phyloP scores from a whole-genome alignment of 2,888 invertebrate genomes.

The Myathropa florea region DNA sequence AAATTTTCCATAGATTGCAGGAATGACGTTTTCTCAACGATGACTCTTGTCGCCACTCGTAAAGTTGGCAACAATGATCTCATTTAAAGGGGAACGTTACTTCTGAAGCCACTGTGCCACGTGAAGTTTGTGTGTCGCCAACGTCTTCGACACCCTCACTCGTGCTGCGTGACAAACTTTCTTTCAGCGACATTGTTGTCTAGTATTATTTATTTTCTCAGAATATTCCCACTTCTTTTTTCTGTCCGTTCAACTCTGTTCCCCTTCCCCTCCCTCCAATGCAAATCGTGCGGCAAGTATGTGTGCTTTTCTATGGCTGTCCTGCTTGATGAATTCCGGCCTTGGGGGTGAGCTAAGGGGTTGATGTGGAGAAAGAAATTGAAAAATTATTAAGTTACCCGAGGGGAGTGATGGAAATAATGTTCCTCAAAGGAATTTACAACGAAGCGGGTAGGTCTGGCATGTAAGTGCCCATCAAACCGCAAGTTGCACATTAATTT shows the following conservation, averaged over 20 bases:
- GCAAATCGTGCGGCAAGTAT: neutral
- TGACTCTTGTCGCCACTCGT: neutral
- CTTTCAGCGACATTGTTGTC: neutral
- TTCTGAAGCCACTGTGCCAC: neutral
- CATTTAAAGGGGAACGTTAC: neutral
- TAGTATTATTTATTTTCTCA: neutral
- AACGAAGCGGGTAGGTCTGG: neutral
- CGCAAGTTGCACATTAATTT: conserved; percentile 36
- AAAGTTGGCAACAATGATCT: neutral
- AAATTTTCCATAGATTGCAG: neutral
- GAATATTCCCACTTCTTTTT: neutral
- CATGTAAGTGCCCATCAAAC: conserved; percentile 41
- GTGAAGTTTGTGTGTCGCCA: neutral
- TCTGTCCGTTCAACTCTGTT: neutral
- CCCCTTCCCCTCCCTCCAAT: neutral
- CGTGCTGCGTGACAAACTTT: neutral
- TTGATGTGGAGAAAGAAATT: conserved; percentile 28
- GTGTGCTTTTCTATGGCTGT: conserved; percentile 48
- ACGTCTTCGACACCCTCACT: neutral
- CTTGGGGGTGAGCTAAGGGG: conserved; percentile 11
- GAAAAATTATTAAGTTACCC: conserved; percentile 62
- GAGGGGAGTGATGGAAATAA: neutral
- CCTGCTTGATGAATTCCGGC: conserved; percentile 8
- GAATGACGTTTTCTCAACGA: neutral
- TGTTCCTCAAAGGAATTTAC: conserved; percentile 2